phyloP scores from a whole-genome alignment of 2,888 invertebrate genomes.

The Osedax frankpressi region DNA sequence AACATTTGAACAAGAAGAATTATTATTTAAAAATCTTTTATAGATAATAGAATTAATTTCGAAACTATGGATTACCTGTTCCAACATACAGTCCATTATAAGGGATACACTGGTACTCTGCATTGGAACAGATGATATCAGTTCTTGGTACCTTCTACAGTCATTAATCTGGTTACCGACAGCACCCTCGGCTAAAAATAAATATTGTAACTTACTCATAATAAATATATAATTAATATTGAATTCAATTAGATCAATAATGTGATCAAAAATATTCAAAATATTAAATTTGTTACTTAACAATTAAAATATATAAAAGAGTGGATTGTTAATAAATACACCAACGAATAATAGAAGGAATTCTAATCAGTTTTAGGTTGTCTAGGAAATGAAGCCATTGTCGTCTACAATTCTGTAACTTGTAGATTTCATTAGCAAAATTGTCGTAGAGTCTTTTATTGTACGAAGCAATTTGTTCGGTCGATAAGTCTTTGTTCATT shows the following conservation, averaged over 20 bases:
- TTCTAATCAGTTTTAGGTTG: conserved; percentile 36
- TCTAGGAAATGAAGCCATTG: conserved; percentile 40
- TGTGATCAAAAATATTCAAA: no score
- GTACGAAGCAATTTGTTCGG: background rate
- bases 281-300: no score
- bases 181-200: conserved; percentile 21
- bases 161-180: conserved; percentile 29
- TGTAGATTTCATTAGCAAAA: conserved; percentile 41
- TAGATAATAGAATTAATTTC: no score
- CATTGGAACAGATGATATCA: conserved; percentile 41
- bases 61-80: conserved; percentile 42
- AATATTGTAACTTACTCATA: no score
- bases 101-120: conserved; percentile 43
- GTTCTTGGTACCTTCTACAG: conserved; percentile 43
- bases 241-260: no score
- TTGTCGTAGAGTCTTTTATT: conserved; percentile 36
- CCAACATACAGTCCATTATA: conserved; percentile 43
- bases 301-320: no score
- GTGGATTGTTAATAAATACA: no score
- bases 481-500: no score
- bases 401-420: conserved; percentile 38
- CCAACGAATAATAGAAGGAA: conserved; percentile 30
- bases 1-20: no score
- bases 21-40: no score
- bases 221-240: no score